A percentile compares a stretch with the other conserved stretches of the same genome.
phyloP scores from a whole-genome alignment of 2,113 vertebrate species.

The Corythoichthys haematopterus region DNA sequence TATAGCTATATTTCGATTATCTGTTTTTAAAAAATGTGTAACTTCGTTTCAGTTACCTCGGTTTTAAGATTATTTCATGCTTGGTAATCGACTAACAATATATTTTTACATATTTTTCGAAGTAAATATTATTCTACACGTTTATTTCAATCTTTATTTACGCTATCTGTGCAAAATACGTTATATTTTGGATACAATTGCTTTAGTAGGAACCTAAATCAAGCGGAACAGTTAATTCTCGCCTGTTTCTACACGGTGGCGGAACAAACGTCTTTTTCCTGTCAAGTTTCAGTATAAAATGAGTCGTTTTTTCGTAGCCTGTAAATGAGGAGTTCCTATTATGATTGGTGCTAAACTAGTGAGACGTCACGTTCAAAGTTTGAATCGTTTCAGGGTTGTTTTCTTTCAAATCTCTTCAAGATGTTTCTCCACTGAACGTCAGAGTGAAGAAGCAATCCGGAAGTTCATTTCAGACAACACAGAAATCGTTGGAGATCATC shows the following conservation, averaged over 20 bases:
- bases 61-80: too few relatives aligned
- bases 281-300: too few relatives aligned
- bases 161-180: not conserved
- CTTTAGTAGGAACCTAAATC: not conserved
- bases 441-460: conserved; percentile 53
- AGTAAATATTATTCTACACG: not conserved
- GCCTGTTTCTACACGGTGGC: not conserved
- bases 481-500: conserved; percentile 72
- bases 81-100: too few relatives aligned
- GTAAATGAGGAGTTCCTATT: not conserved
- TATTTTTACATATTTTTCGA: too few relatives aligned
- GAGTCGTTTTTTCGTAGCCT: too few relatives aligned
- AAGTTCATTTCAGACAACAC: conserved; percentile 82
- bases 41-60: too few relatives aligned
- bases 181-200: not conserved
- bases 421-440: not conserved
- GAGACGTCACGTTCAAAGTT: conserved; percentile 6
- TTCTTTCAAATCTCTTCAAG: not conserved
- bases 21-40: too few relatives aligned
- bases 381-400: not conserved
- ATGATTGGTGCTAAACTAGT: not conserved
- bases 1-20: too few relatives aligned
- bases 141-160: not conserved
- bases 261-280: not conserved
- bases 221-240: not conserved